phyloP scores from a whole-genome alignment of 2,113 vertebrate species.

The Turdus rufiventris region DNA sequence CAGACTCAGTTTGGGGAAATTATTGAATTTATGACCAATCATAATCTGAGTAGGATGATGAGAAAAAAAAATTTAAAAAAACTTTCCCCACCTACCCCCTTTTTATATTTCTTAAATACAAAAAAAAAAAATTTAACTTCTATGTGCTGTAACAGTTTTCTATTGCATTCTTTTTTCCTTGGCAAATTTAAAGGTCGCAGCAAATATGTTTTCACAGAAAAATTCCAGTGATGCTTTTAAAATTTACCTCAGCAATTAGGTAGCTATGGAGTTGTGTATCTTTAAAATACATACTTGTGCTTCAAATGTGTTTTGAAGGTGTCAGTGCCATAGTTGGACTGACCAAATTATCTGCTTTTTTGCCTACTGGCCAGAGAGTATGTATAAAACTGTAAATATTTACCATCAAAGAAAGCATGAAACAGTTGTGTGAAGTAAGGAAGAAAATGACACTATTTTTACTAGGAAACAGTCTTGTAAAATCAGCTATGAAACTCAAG shows the following conservation, averaged over 20 bases:
- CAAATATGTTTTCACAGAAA: neutral
- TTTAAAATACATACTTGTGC: neutral
- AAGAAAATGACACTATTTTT: neutral
- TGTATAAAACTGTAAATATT: neutral
- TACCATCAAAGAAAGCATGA: neutral
- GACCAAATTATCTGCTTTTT: neutral
- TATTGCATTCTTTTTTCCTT: neutral
- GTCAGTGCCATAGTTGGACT: neutral
- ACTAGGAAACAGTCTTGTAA: neutral
- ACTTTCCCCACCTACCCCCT: neutral
- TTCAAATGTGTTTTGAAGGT: neutral
- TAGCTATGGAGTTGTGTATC: neutral
- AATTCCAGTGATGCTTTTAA: neutral
- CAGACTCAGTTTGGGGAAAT: neutral
- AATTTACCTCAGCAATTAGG: neutral
- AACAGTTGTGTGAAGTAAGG: neutral
- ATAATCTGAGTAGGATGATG: neutral
- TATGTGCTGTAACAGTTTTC: neutral
- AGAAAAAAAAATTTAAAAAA: neutral
- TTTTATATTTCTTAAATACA: too few relatives aligned
- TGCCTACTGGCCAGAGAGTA: neutral
- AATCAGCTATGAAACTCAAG: neutral
- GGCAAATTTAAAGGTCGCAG: neutral
- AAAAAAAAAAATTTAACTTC: neutral
- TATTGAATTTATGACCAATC: neutral